These are phyloP conservation scores for Hylia prasina DNA, from an alignment of 2,113 vertebrate genomes.

Conservation along the genomic window DNA sequence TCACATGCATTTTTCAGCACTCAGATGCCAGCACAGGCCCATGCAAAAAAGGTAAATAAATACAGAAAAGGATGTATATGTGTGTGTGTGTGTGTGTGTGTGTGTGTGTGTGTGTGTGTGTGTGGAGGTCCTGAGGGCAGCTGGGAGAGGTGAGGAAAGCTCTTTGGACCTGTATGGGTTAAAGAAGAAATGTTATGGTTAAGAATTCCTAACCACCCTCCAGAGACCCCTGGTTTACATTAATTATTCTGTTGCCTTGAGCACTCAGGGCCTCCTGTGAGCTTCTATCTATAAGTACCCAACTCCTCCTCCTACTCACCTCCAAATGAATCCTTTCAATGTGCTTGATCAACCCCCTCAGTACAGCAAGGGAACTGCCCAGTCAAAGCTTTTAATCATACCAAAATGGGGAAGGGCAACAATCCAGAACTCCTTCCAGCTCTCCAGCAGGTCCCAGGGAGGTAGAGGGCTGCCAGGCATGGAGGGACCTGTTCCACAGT, in stretches of 20 bases:
- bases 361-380: background rate
- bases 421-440: background rate
- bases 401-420: background rate
- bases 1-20: background rate
- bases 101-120: rapidly evolving
- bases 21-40: background rate
- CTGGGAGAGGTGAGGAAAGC: background rate
- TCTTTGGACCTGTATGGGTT: constrained; percentile 24
- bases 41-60: background rate
- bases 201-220: constrained; percentile 75
- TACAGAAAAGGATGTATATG: background rate
- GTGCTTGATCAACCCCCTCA: background rate
- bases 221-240: constrained; percentile 74
- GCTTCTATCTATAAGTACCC: constrained; percentile 38
- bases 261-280: constrained; percentile 49
- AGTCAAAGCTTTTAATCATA: background rate
- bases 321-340: background rate
- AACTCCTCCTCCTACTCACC: constrained; percentile 5
- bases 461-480: background rate
- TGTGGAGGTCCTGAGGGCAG: background rate
- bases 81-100: rapidly evolving
- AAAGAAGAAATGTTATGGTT: constrained; percentile 65
- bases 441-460: background rate
- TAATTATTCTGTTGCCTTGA: constrained; percentile 79
- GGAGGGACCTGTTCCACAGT: background rate